A percentile compares a stretch with the other conserved stretches of the same genome.
Conservation (phyloP, 2,113 vertebrate genomes). For the Alces alces region DNA sequence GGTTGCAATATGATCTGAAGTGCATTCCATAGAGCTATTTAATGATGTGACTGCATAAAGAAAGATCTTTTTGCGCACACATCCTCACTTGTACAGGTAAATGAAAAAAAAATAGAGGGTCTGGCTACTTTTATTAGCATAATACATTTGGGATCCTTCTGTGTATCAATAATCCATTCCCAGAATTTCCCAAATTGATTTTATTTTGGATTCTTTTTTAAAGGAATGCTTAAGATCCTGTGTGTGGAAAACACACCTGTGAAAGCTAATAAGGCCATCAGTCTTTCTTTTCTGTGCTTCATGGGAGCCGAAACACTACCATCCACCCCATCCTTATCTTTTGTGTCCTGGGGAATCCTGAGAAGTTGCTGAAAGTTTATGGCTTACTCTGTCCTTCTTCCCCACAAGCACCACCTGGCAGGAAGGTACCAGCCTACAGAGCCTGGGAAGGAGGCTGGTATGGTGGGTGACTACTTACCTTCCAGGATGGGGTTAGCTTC, state of each 20-base stretch:
- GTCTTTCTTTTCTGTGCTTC: neutral
- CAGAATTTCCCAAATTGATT: neutral
- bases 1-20: neutral
- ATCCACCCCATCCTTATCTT: neutral
- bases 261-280: neutral
- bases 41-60: neutral
- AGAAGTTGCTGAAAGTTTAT: neutral
- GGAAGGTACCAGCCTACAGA: neutral
- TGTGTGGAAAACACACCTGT: too few species aligned
- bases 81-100: neutral
- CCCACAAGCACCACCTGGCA: accelerated
- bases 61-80: neutral
- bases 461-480: constrained; percentile 78
- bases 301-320: too few species aligned
- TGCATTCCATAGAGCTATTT: neutral
- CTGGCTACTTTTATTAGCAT: neutral
- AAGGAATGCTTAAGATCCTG: neutral
- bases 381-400: too few species aligned
- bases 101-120: neutral
- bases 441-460: accelerated
- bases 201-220: neutral
- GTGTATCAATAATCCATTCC: neutral
- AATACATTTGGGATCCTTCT: neutral
- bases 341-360: neutral
- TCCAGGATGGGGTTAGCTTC: constrained; percentile 98